Evolutionary conservation across 2,888 invertebrate species (phyloP), one percentile per base, ranked within the genome.

Genomic region (Deilephila elpenor): DNA sequence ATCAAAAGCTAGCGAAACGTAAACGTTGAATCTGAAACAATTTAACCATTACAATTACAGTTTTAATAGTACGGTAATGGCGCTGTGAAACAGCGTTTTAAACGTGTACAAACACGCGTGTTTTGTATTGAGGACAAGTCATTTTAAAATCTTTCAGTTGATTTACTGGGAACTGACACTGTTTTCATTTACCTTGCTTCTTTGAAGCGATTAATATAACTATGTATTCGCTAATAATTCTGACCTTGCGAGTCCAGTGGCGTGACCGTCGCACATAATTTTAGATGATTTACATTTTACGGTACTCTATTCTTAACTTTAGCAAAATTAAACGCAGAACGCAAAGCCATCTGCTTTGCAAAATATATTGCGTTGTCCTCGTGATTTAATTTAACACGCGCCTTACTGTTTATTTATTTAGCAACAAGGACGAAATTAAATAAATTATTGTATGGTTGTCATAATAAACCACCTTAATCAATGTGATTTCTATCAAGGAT

Each of bases 201-300:
- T 78, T 70, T 76, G 78, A 77, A 75, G 73, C 72, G 81, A 76
- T 78, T 78, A 76, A 78, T 78, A 78, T 79, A 78, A 75, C 75
- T 78, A 79, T 79, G 77, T 79, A 74, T 80, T 71, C 72, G 75
- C 75, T 84, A 81, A 84, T 81, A 83, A 83, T 86, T 78, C 81
- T 82, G 82, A 80, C 87, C 87, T 89, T 85, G 85, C 76, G 75
- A 73, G 74, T 74, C 76, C 73, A 75, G 73, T 71, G 73, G 77
- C 80, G 79, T 79, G 81, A 82, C 80, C 78, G 79, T 78, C 84
- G 80, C 73, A 77, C 76, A 78, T 83, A 77, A 77, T 76, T 77
- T 77, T 73, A 75, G 76, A 79, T 79, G 75, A 82, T 83, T 81
- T 79, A 81, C 78, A 80, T 77, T 71, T 34, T 32, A 64, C 59